A percentile compares a stretch with the other conserved stretches of the same genome.
phyloP scores from a whole-genome alignment of 2,888 invertebrate species.

The Stenurella melanura region DNA sequence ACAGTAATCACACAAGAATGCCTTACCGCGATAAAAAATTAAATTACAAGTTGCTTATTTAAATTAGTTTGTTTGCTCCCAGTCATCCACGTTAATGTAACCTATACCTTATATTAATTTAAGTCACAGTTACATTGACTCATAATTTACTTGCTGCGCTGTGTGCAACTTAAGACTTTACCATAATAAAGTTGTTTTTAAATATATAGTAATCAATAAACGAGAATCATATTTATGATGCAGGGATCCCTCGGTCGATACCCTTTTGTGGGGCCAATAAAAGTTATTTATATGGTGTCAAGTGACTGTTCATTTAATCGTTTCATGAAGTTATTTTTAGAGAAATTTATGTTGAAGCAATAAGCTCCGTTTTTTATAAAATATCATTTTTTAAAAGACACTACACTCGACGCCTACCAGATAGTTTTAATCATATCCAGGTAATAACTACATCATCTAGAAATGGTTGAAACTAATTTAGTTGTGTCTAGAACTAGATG shows the following conservation, averaged over 20 bases:
- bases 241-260: constrained; percentile 6
- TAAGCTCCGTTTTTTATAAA: no score
- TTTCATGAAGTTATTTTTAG: neutral
- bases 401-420: no score
- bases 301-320: neutral
- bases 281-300: constrained; percentile 22
- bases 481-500: no score
- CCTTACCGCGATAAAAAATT: constrained; percentile 14
- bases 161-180: constrained; percentile 15
- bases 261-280: constrained; percentile 12
- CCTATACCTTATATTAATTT: constrained; percentile 25
- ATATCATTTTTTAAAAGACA: no score
- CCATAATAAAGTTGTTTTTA: constrained; percentile 37
- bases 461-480: no score
- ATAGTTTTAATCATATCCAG: no score
- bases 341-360: neutral
- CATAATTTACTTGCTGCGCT: constrained; percentile 34
- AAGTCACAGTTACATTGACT: constrained; percentile 33
- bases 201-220: constrained; percentile 32
- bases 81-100: constrained; percentile 24
- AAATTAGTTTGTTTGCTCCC: constrained; percentile 32
- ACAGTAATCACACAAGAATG: constrained; percentile 26
- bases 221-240: neutral
- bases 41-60: constrained; percentile 35
- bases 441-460: no score